Evolutionary conservation across 1,140 invertebrate species (phyloP), one percentile per base, ranked within the genome.

Genomic region (Ostrea edulis): DNA sequence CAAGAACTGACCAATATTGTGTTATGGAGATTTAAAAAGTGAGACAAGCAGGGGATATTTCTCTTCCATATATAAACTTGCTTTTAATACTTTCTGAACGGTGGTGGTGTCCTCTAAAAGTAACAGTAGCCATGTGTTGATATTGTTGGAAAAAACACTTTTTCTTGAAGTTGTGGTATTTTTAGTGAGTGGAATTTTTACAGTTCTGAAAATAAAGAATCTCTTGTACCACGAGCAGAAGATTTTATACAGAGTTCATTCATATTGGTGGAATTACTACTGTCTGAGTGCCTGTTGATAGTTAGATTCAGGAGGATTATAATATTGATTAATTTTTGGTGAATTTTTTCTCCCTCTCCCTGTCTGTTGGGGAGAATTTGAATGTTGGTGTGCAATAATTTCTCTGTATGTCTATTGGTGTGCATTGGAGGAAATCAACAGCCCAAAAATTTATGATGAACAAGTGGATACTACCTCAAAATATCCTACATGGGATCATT

Each of bases 391-490:
- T 29, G 68, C 68, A 77, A 29, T 77, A 77, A 25, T 35, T 71
- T 71, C 68, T 14, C 22, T 77, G 22, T 77, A 14, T 29, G 35
- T 77, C 25, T 35, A 17, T 25, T 35, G 9, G 25, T 35, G 68
- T 77, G 29, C 29, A 11, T 35, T 12, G 68, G 29, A 29, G 12
- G 68, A 35, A 77, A 77, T 12, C 11, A 35, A 29, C 25, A 77
- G 68, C 25, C 22, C 8, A 77, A 77, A 35, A 14, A 62, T 25
- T 35, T 22, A 77, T 77, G 68, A 77, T 77, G 68, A 35, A 77
- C 68, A 77, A 35, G 68, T 77, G 68, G 68, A 77, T 12, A 29
- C 68, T 77, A 77, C 68, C 68, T 77, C 68, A 77, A 77, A 77
- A 77, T 77, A 35, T 77, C 68, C 68, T 77, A 35, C 14, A 12